Evolutionary conservation across 2,797 vertebrate genomes (phyloP).

Genomic region (Carduelis carduelis): DNA sequence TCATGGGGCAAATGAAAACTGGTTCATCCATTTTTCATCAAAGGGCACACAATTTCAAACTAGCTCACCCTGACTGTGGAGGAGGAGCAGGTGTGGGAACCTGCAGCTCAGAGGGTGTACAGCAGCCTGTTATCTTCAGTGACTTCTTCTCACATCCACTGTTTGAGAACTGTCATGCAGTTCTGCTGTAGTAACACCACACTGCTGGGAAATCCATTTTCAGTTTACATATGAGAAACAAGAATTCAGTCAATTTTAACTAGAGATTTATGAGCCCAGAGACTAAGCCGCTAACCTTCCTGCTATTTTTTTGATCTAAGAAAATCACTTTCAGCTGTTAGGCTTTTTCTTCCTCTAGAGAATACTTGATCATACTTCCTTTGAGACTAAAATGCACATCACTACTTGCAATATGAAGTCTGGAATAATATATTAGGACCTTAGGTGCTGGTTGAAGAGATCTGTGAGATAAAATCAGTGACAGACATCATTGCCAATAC

Average conservation of each 20-base stretch:
- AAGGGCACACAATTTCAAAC: not conserved
- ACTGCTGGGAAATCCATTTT: not conserved
- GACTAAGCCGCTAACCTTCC: not conserved
- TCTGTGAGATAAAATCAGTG: not conserved
- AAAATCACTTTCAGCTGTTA: not conserved
- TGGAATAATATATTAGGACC: not conserved
- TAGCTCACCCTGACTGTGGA: not conserved
- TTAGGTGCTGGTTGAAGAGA: not conserved
- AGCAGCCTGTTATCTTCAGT: not conserved
- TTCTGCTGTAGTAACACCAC: not conserved
- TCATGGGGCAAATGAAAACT: not conserved
- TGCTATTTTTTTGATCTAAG: not conserved
- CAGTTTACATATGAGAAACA: not conserved
- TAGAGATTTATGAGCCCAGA: not conserved
- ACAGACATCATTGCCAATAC: not conserved
- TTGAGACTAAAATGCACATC: not conserved
- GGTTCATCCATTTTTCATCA: not conserved
- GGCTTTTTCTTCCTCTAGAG: not conserved
- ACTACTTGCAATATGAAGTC: not conserved
- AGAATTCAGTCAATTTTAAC: not conserved
- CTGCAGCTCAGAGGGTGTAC: not conserved
- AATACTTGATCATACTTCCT: not conserved
- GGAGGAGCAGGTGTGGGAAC: not conserved
- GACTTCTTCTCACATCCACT: not conserved
- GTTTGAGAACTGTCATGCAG: not conserved